Base-by-base conservation (phyloP, 2,888 invertebrate genomes). In the Tethea ocularis region DNA sequence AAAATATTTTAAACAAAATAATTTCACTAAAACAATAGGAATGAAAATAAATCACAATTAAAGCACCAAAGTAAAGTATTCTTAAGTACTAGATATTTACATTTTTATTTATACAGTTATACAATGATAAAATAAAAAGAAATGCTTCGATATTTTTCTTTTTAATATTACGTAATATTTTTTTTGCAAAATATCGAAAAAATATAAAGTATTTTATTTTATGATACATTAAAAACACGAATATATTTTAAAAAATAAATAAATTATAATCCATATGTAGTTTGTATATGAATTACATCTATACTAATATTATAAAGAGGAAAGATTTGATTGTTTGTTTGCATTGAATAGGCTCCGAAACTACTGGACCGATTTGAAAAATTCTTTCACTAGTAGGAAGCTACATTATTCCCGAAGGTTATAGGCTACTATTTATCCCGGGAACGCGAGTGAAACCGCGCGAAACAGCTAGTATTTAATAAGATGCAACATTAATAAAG, bases 21-120 rank as follows among this genome's bases (percentile, higher is more conserved):
- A 20, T 33, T 20, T 46, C 46, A 22, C 17, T 20, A 46, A 57
- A 57, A 29, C 53, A 52, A 57, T 51, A 60, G 46, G 51, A 62
- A 59, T 58, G 52, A 56, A 52, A 58, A 52, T 62, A 36, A 59
- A 46, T 59, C 41, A 62, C 56, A 54, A 55, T 64, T 62, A 63
- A 61, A 63, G 65, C 62, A 57, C 46, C 46, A 46, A 46, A 46
- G 53, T 58, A 58, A 38, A 58, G 55, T 29, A 57, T 29, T 41
- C 58, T 57, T 62, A 54, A 55, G 46, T 57, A 61, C 56, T 64
- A 66, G 29, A 6, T 61, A 61, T 54, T 61, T 62, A 59, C 56
- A 59, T 41, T 17, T 17, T n/a, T 17, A 7, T 20, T 5, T 20
- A 20, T 20, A 20, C 7, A 46, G 17, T 41, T 36, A 13, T 41